Evolutionary conservation across 53 echinoderm and acorn worm species (phyloP), one percentile per base, ranked within the genome.

Genomic region (Echinarachnius parma): DNA sequence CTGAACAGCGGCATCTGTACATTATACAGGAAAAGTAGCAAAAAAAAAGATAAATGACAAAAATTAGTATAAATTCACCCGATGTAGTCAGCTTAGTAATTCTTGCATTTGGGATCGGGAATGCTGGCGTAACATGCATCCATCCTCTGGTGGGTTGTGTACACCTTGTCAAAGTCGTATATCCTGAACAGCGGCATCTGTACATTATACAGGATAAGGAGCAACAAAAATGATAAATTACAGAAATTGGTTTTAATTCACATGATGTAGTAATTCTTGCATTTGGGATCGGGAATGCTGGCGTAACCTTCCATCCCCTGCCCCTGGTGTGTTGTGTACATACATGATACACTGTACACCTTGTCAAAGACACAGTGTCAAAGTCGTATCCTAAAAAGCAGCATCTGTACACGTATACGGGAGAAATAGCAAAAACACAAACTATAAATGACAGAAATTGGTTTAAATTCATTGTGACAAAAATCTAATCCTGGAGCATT

Each of bases 101-200:
- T 19, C 53, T 69, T 69, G 53, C 69, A 69, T 25, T 69, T 69
- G 14, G 69, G 69, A 5, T 69, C 69, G 2, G 69, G 52, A 9
- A 69, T 52, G 3, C 69, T 53, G 1, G 34, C 69, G 23, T 53
- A 69, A 30, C 48, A n/a, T n/a, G n/a, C 66, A 16, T 69, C 35
- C 15, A 69, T 19, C 5, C 69, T 53, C 24, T 69, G 69, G 23
- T 52, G 52, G 4, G 69, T 69, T 10, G 69, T 52, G 53, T 69
- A 69, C 19, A 35, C 21, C 53, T 69, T 69, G 53, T 69, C 69
- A 69, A 69, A 69, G 52, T 69, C 69, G 25, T 69, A 69, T 19
- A 66, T 28, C 34, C 53, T 31, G 53, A 69, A 69, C 9, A 52
- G 22, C 16, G 69, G 53, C 69, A 69, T 69, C n/a, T n/a, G n/a